phyloP scores from a whole-genome alignment of 2,797 vertebrate species.

The Alauda arvensis region DNA sequence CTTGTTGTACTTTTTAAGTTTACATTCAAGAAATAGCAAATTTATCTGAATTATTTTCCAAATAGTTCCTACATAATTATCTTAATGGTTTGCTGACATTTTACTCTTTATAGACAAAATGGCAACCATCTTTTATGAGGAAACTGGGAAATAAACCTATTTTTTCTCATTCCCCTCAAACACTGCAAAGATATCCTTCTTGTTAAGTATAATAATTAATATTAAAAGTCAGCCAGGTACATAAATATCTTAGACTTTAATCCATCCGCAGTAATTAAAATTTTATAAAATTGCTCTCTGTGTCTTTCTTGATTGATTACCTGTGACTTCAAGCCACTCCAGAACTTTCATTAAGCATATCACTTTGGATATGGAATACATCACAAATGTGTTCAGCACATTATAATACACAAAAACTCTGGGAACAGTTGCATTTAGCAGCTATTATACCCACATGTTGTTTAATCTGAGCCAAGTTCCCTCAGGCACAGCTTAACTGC shows the following conservation, averaged over 20 bases:
- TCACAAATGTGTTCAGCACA: neutral
- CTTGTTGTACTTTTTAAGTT: neutral
- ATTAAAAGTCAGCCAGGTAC: neutral
- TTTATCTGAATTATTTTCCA: neutral
- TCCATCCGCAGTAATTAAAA: neutral
- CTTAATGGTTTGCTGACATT: neutral
- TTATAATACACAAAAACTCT: neutral
- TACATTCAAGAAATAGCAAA: neutral
- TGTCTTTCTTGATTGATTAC: neutral
- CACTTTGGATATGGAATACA: neutral
- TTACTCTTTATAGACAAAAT: neutral
- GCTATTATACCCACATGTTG: neutral
- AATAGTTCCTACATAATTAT: neutral
- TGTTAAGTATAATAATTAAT: neutral
- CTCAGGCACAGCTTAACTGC: neutral
- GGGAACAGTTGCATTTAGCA: neutral
- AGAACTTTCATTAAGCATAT: neutral
- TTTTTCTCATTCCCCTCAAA: neutral
- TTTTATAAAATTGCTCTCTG: slow-evolving; percentile 8
- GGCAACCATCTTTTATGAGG: neutral
- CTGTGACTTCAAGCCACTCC: neutral
- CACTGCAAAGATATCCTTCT: neutral
- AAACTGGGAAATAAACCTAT: neutral
- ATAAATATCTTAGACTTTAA: slow-evolving; percentile 8
- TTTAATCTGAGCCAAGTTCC: neutral